Conservation (phyloP, 2,888 invertebrate genomes). For the Caenorhabditis zanzibari region DNA sequence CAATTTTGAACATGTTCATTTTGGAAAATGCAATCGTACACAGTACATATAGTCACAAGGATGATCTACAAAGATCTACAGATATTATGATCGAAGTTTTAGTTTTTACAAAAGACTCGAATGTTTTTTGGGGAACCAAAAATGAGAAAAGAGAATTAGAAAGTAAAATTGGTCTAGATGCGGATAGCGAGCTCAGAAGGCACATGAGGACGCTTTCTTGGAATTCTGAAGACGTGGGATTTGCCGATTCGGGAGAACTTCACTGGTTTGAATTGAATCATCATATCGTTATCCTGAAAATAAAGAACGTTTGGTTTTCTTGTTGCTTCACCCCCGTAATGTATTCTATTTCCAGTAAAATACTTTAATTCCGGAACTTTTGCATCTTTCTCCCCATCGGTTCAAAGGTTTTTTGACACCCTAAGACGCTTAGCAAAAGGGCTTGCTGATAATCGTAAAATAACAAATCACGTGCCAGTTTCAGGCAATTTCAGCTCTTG, state of each 20-base stretch:
- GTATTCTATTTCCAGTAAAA: neutral
- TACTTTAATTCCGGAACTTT: constrained; percentile 46
- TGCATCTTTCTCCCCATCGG: neutral
- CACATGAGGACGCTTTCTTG: constrained; percentile 19
- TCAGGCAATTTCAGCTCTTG: constrained; percentile 29
- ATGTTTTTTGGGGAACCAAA: constrained; percentile 47
- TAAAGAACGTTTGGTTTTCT: neutral
- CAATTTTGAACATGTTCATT: constrained; percentile 10
- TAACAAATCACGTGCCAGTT: constrained; percentile 41
- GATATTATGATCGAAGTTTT: constrained; percentile 22
- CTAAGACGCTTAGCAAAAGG: constrained; percentile 48
- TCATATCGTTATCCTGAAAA: constrained; percentile 63
- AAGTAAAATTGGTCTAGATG: constrained; percentile 11
- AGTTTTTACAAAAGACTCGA: constrained; percentile 10
- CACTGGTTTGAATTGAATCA: constrained; percentile 68
- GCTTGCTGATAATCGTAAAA: constrained; percentile 31
- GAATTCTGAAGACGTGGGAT: constrained; percentile 26
- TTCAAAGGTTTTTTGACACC: constrained; percentile 57
- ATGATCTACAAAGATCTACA: constrained; percentile 33
- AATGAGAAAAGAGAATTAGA: neutral
- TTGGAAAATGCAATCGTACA: constrained; percentile 7
- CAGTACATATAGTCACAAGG: neutral
- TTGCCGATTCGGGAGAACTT: constrained; percentile 53
- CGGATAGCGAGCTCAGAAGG: constrained; percentile 35
- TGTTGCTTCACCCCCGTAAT: neutral